Percentiles rank a stretch among this genome's conserved stretches.
phyloP scores from a whole-genome alignment of 2,888 invertebrate genomes.

The Andricus curvator region DNA sequence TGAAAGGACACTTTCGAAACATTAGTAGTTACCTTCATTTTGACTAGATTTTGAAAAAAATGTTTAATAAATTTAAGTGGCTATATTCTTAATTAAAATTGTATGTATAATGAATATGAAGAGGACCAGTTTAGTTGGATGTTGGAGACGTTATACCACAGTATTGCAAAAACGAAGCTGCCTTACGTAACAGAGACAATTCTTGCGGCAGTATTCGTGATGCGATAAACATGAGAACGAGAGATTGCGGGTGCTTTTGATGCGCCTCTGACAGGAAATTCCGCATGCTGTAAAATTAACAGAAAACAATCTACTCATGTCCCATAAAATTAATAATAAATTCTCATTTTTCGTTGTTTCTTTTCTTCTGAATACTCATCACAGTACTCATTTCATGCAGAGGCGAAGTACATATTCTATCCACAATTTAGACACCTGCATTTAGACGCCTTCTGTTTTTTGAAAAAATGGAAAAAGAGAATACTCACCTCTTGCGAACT shows the following conservation, averaged over 20 bases:
- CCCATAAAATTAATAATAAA: not conserved
- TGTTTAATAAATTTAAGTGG: not conserved
- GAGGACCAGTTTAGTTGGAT: conserved; percentile 26
- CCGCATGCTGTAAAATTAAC: not conserved
- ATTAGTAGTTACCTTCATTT: not conserved
- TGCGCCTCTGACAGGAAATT: conserved; percentile 14
- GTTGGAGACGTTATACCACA: conserved; percentile 24
- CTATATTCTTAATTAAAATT: conserved; percentile 7
- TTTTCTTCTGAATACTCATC: too few species aligned
- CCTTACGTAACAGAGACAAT: conserved; percentile 61
- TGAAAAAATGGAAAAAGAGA: not conserved
- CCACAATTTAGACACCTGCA: not conserved
- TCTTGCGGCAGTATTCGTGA: conserved; percentile 55
- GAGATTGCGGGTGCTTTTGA: conserved; percentile 52
- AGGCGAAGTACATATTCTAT: not conserved
- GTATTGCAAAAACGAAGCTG: conserved; percentile 58
- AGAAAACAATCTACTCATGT: not conserved
- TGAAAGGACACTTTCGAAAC: not conserved
- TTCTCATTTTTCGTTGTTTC: not conserved
- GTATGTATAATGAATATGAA: conserved; percentile 23
- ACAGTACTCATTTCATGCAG: too few species aligned
- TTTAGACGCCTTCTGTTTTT: rapidly evolving
- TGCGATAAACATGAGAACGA: conserved; percentile 54
- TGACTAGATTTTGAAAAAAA: not conserved
- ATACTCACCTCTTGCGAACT: too few species aligned